Percentiles rank a stretch among this genome's conserved stretches.
These are phyloP conservation scores for Julus scanicus DNA, from an alignment of 2,888 invertebrate species.

Conservation along the genomic window DNA sequence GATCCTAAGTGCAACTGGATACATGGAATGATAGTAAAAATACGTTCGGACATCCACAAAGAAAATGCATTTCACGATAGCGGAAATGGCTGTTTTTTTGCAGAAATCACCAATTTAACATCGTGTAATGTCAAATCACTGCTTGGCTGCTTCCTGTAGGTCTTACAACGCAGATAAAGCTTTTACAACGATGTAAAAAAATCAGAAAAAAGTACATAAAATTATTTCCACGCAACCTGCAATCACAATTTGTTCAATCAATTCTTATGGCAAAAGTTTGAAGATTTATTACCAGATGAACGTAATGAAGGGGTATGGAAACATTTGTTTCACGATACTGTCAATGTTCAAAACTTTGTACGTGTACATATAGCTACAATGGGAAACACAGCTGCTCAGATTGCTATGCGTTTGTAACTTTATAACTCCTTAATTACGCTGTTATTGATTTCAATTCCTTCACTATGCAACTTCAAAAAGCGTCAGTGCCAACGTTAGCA, in stretches of 20 bases:
- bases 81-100: neutral
- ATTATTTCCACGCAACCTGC: neutral
- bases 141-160: neutral
- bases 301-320: neutral
- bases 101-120: constrained; percentile 42
- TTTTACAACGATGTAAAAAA: neutral
- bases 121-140: constrained; percentile 30
- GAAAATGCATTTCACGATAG: constrained; percentile 8
- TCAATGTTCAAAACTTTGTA: neutral
- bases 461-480: constrained; percentile 30
- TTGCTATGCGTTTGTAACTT: constrained; percentile 4
- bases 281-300: constrained; percentile 4
- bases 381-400: neutral
- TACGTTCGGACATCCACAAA: neutral
- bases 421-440: constrained; percentile 36
- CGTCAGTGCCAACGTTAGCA: constrained; percentile 27
- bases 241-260: neutral
- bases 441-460: constrained; percentile 38
- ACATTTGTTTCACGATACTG: neutral
- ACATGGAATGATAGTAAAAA: neutral
- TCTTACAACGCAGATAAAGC: neutral
- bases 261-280: constrained; percentile 9
- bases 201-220: neutral
- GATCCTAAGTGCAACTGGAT: neutral
- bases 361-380: neutral